A percentile compares a stretch with the other conserved stretches of the same genome.
phyloP scores from a whole-genome alignment of 2,888 invertebrate species.

The Eledone cirrhosa region DNA sequence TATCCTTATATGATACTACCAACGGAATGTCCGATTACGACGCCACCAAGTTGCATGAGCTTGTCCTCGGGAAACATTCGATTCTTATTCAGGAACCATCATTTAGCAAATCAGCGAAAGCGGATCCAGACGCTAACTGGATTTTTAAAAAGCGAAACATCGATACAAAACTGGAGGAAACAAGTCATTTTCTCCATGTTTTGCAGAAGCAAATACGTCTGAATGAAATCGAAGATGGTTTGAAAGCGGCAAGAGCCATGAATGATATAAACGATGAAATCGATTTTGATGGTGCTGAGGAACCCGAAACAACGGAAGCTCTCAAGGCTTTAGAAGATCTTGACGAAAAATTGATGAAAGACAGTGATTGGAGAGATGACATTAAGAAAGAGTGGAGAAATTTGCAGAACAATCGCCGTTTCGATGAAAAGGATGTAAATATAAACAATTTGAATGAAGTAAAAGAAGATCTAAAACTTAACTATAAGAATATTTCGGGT shows the following conservation, averaged over 20 bases:
- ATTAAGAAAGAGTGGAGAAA: neutral
- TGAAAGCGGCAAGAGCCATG: too few relatives aligned
- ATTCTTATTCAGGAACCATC: neutral
- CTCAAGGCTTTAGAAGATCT: neutral
- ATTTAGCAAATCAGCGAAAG: neutral
- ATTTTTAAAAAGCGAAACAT: constrained; percentile 4
- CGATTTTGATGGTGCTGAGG: neutral
- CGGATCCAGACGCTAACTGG: constrained; percentile 3
- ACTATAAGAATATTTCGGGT: neutral
- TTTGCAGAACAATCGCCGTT: neutral
- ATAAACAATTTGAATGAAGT: neutral
- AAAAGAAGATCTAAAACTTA: neutral
- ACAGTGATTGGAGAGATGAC: neutral
- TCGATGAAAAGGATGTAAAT: neutral
- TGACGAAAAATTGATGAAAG: neutral
- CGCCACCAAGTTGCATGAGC: neutral
- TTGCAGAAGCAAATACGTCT: neutral
- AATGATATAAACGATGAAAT: neutral
- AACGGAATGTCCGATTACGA: constrained; percentile 1
- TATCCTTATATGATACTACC: neutral
- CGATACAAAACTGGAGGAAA: neutral
- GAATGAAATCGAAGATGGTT: neutral
- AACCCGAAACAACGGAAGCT: neutral
- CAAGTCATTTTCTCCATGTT: neutral
- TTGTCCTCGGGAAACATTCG: neutral